Evolutionary conservation across 2,797 vertebrate species (phyloP).

Genomic region (Gymnodraco acuticeps): DNA sequence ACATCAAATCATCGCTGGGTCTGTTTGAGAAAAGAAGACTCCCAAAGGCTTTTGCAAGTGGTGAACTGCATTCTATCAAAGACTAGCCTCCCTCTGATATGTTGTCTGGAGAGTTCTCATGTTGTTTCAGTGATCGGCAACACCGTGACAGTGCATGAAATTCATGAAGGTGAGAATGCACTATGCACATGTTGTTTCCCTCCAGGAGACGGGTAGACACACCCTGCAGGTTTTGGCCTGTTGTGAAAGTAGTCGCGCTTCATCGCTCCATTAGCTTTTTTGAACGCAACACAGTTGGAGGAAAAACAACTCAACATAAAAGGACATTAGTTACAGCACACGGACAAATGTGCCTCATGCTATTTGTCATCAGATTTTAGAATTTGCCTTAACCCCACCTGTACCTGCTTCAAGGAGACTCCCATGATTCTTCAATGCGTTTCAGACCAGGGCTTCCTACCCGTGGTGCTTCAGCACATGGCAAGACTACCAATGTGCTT

Average conservation of each 20-base stretch:
- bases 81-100: constrained; percentile 33
- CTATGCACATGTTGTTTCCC: constrained; percentile 30
- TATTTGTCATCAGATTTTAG: constrained; percentile 38
- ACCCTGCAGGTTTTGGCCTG: constrained; percentile 7
- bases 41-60: constrained; percentile 28
- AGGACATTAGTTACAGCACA: constrained; percentile 3
- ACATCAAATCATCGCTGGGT: constrained; percentile 9
- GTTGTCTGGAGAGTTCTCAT: constrained; percentile 31
- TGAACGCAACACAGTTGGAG: background rate
- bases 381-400: constrained; percentile 26
- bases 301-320: constrained; percentile 24
- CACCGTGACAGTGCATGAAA: constrained; percentile 22
- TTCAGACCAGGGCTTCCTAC: constrained; percentile 33
- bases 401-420: constrained; percentile 14
- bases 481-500: constrained; percentile 46
- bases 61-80: constrained; percentile 59
- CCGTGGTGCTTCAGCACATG: constrained; percentile 42
- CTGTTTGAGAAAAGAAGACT: constrained; percentile 30
- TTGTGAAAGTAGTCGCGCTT: background rate
- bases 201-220: background rate
- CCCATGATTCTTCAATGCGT: constrained; percentile 36
- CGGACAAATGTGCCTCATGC: constrained; percentile 15
- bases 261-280: background rate
- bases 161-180: constrained; percentile 28
- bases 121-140: constrained; percentile 30